A percentile compares a stretch with the other conserved stretches of the same genome.
phyloP scores from a whole-genome alignment of 2,888 invertebrate species.

The Halocaridina rubra region DNA sequence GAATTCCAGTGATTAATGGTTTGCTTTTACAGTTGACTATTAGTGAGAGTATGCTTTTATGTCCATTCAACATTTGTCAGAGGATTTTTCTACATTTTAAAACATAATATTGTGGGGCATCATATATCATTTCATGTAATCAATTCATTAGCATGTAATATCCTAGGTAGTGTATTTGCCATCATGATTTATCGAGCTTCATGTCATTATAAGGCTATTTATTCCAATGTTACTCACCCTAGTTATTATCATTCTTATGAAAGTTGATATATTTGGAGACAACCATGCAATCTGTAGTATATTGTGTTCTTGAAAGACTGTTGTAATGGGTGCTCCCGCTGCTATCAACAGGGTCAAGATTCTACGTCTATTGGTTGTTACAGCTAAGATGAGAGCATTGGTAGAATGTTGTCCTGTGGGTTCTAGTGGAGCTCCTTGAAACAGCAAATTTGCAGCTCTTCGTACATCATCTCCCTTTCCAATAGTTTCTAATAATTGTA shows the following conservation, averaged over 20 bases:
- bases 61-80: too few species aligned
- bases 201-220: too few species aligned
- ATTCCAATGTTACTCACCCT: conserved; percentile 15
- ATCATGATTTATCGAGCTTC: too few species aligned
- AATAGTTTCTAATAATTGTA: neutral
- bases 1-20: too few species aligned
- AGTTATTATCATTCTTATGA: neutral
- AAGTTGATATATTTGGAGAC: neutral
- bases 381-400: neutral
- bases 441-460: neutral
- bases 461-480: neutral
- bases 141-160: too few species aligned
- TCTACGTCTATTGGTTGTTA: neutral
- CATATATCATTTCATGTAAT: too few species aligned
- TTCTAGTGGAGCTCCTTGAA: neutral
- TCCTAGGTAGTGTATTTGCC: too few species aligned
- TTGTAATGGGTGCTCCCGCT: neutral
- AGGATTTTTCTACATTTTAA: too few species aligned
- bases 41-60: too few species aligned
- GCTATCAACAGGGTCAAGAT: conserved; percentile 5
- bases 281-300: conserved; percentile 13
- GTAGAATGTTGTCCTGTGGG: neutral
- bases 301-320: neutral
- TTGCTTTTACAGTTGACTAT: too few species aligned
- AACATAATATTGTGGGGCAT: too few species aligned